Base-by-base conservation (phyloP, 2,113 vertebrate genomes). In the Oryzias celebensis region DNA sequence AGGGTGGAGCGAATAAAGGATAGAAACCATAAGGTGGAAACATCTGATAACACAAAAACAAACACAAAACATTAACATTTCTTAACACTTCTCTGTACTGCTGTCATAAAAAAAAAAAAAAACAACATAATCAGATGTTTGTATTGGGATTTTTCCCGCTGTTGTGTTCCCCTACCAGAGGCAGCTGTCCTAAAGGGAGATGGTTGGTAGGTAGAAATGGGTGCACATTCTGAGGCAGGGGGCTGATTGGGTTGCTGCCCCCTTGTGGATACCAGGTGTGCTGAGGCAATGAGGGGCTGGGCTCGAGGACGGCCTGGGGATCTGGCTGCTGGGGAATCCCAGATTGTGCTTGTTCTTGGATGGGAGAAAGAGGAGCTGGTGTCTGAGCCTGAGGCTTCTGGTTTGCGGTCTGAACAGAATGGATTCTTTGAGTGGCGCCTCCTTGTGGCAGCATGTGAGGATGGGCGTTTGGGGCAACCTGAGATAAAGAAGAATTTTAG, bases 1-100 rank as follows among this genome's bases (percentile, higher is more conserved):
- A 59, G 22, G 65, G 71, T 13, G 75, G 26, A 36, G 77, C 67
- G 14, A 81, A 65, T 18, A 83, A 1, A 14, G 86, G 80, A 36
- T 81, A 43, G 51, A 83, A 89, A 56, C 65, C 73, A 26, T 80
- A 85, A 6, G 75, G 51, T n/a, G 78, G 28, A 58, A 75, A 74
- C 51, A 77, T 43, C 83, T 90, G 62, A 31, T 64, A 60, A 72
- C 2, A 57, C 3, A 5, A 59, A 58, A 15, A 59, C 45, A 5
- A 43, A 43, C 16, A 46, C 36, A 24, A 0, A 64, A 18, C 14
- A 3, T 41, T 17, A 3, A 24, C 45, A 58, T 15, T 4, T 17
- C 7, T 22, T 2, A 20, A 20, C 20, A 20, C 20, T 6, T 3
- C 60, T 55, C 24, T 17, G 7, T 46, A 8, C 12, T 43, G 1